Percentiles rank a stretch among this genome's conserved stretches.
phyloP scores from a whole-genome alignment of 2,888 invertebrate genomes.

The Limenitis camilla region DNA sequence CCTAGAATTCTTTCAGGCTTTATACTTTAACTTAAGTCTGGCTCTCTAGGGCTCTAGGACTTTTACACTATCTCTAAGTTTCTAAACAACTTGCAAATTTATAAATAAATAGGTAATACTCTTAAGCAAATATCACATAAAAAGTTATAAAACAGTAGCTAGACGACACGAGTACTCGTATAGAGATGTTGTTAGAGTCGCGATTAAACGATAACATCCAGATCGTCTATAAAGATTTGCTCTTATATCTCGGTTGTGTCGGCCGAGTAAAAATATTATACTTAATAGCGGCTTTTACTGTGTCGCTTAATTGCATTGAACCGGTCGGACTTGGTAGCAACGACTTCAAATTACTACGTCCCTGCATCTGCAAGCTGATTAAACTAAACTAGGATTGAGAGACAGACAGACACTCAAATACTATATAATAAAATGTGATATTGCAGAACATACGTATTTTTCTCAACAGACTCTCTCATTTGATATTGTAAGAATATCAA shows the following conservation, averaged over 20 bases:
- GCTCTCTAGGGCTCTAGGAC: too few species aligned
- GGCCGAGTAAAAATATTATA: conserved; percentile 35
- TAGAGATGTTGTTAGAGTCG: conserved; percentile 8
- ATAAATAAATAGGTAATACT: too few species aligned
- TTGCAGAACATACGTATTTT: too few species aligned
- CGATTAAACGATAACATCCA: conserved; percentile 17
- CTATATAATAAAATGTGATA: not conserved
- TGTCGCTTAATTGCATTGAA: conserved; percentile 59
- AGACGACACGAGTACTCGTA: not conserved
- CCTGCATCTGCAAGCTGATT: conserved; percentile 53
- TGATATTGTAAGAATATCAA: too few species aligned
- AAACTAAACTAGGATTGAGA: conserved; percentile 17
- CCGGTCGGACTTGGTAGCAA: conserved; percentile 54
- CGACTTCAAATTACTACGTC: conserved; percentile 61
- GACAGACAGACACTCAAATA: not conserved
- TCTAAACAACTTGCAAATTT: too few species aligned
- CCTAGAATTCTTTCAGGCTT: too few species aligned
- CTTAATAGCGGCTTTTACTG: conserved; percentile 51
- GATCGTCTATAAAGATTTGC: conserved; percentile 23
- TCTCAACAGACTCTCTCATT: too few species aligned
- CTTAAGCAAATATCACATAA: too few species aligned
- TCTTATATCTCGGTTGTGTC: conserved; percentile 22
- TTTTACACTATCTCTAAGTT: too few species aligned
- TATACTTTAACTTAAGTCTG: too few species aligned
- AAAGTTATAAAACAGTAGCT: not conserved